Evolutionary conservation across 2,888 invertebrate genomes (phyloP).

Genomic region (Platynereis dumerilii): DNA sequence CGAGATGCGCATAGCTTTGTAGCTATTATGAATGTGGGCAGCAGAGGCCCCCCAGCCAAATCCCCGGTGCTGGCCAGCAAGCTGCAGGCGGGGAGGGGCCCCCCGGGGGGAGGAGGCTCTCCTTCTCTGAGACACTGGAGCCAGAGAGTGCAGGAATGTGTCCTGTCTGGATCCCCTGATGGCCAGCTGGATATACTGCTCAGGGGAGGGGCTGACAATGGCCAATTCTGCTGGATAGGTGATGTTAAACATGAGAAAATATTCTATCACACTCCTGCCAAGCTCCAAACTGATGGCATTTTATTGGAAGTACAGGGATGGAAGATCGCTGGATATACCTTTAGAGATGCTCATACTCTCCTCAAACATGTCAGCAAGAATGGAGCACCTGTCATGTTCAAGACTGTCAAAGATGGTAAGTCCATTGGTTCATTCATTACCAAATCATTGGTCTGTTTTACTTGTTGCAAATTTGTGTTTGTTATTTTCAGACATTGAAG

Average conservation of each 20-base stretch:
- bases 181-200: constrained; percentile 63
- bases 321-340: constrained; percentile 69
- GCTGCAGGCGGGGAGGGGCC: no score
- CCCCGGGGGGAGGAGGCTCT: no score
- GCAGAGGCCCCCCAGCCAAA: no score
- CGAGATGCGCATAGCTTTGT: no score
- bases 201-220: constrained; percentile 67
- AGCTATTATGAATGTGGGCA: no score
- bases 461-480: no score
- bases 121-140: constrained; percentile 61
- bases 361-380: constrained; percentile 67
- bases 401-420: constrained; percentile 67
- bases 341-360: constrained; percentile 67
- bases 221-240: constrained; percentile 58
- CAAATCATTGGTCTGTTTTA: no score
- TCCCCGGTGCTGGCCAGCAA: no score
- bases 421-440: no score
- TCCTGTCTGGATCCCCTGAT: constrained; percentile 62
- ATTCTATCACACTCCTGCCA: constrained; percentile 55
- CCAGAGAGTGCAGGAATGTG: constrained; percentile 63
- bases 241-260: constrained; percentile 53
- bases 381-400: constrained; percentile 67
- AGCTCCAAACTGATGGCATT: constrained; percentile 61
- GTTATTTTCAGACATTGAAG: no score
- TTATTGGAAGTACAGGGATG: constrained; percentile 68